Base-by-base conservation (phyloP, 2,888 invertebrate genomes). In the Sphaeridia pumilis region DNA sequence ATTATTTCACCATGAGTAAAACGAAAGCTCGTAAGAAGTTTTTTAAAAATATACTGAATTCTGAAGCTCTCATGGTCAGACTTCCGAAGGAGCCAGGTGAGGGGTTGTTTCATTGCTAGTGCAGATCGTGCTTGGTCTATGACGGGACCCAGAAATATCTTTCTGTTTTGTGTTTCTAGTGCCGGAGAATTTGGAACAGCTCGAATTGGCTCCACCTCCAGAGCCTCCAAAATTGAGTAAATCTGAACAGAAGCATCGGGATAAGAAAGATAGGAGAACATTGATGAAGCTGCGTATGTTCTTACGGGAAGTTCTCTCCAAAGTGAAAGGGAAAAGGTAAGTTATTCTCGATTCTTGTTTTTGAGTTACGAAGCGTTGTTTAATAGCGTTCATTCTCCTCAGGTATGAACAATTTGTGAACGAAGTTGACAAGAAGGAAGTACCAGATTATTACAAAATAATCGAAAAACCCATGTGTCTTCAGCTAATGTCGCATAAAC, bases 401-500 rank as follows among this genome's bases (percentile, higher is more conserved):
- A 56, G 55, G 31, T 89, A 90, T 73, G 82, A 81, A 67, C 84
- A 87, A 76, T 92, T 92, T 70, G 83, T 87, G 4, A 85, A 87
- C 67, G 90, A 90, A 1, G 90, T 90, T 1, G 87, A 88, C 69
- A 76, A 81, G 14, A 81, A 85, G 67, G 86, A 87, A 75, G 87
- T 80, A 31, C 86, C 87, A 4, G 92, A 92, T 71, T 92, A 92
- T 69, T 76, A 84, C 59, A 79, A 82, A 46, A 87, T 90, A 53
- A 82, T 92, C 57, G 80, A 82, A 67, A 78, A 82, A 63, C 92
- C 92, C 0, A 90, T 92, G 88, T 88, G 90, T 70, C 72, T 92
- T 52, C 86, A 87, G 69, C 85, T 86, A 0, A 90, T 92, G 85
- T 88, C 89, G 88, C 82, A 82, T 0, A 90, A 89, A 73, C 86